Conservation (phyloP, 1,140 invertebrate species). For the Physella acuta region DNA sequence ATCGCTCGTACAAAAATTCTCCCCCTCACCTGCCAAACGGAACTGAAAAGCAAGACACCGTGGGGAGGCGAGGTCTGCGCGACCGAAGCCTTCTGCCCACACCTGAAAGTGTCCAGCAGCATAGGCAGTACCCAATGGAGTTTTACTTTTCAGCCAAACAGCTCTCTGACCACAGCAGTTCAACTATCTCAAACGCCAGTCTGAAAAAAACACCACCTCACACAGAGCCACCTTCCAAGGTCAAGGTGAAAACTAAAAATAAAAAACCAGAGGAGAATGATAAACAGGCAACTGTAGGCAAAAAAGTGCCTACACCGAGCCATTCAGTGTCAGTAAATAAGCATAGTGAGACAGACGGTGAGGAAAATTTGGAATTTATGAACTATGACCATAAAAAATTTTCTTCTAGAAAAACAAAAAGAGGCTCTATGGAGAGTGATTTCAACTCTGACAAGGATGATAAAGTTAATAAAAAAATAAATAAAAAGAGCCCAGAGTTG, state of each 20-base stretch:
- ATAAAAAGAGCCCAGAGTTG: too few relatives aligned
- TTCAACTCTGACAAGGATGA: too few relatives aligned
- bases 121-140: not conserved
- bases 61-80: not conserved
- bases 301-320: not conserved
- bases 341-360: too few relatives aligned
- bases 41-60: not conserved
- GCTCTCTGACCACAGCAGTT: too few relatives aligned
- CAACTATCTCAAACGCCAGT: not conserved
- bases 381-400: too few relatives aligned
- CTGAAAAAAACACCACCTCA: not conserved
- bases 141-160: not conserved
- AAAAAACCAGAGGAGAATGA: too few relatives aligned
- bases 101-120: not conserved
- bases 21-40: too few relatives aligned
- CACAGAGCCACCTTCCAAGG: not conserved
- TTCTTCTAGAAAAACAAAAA: too few relatives aligned
- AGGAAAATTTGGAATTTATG: too few relatives aligned
- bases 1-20: not conserved
- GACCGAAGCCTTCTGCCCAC: conserved; percentile 2
- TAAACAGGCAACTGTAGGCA: too few relatives aligned
- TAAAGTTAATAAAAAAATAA: too few relatives aligned
- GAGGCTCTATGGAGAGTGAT: too few relatives aligned
- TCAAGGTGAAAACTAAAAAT: not conserved
- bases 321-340: not conserved